Evolutionary conservation across 2,113 vertebrate species (phyloP), one percentile per base, ranked within the genome.

Genomic region (Circaetus cinerascens): DNA sequence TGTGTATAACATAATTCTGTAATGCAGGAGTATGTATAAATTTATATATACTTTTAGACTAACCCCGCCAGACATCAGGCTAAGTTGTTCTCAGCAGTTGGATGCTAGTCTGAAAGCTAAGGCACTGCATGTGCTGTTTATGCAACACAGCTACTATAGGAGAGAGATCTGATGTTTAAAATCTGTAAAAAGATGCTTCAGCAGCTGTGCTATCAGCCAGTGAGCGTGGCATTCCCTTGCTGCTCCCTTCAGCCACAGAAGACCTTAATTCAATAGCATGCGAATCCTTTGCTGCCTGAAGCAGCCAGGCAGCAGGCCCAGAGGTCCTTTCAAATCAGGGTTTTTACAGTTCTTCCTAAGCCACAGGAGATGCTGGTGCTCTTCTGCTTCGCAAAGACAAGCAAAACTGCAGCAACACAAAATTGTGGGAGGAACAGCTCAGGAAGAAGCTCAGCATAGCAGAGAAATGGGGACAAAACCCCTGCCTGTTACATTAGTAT

Each of bases 261-360:
- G 82, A 88, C 40, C 7, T 1, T 82, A 81, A 96, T 68, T 97
- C 96, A 97, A 75, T 60, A 95, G 88, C 93, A 90, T 56, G 57
- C 1, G 45, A 97, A 96, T 92, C 84, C 90, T 97, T 89, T 72
- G 82, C 85, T 94, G 97, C 88, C 83, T 91, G 66, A 87, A 93
- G 84, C 77, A 97, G 68, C 50, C 62, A 94, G 96, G 84, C 78
- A 84, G 55, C 55, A 89, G 90, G 93, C 96, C 88, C 96, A 97
- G 89, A 97, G 91, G 83, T 84, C 86, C 85, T 97, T 98, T 97
- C 85, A 97, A 96, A 93, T 87, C 66, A 63, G 53, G 32, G 17
- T 29, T 97, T 97, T 97, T 94, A 75, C 62, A 90, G 92, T 77
- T 96, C 95, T 95, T 82, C 78, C 74, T 91, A 95, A 96, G 91